Evolutionary conservation across 1,140 invertebrate genomes (phyloP).

Genomic region (Microplitis mediator): DNA sequence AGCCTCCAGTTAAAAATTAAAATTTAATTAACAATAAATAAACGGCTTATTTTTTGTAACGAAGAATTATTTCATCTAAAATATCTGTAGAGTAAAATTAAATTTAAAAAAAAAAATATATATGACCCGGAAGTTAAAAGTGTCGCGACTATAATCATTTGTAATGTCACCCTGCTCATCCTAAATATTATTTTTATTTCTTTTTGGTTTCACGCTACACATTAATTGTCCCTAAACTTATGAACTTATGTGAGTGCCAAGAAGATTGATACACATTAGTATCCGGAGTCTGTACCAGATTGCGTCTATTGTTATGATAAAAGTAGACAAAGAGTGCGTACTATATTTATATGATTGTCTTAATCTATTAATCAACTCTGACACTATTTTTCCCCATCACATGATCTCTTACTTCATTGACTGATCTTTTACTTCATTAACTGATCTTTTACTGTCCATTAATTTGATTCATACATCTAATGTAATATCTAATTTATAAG

Average conservation of each 20-base stretch:
- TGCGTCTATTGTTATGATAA: not conserved
- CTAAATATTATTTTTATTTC: constrained; percentile 16
- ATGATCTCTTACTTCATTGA: not conserved
- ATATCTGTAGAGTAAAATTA: too few species aligned
- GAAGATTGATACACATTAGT: constrained; percentile 35
- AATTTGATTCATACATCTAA: too few species aligned
- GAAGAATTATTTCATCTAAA: too few species aligned
- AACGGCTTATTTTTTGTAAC: too few species aligned
- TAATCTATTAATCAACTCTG: not conserved
- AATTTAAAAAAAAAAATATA: too few species aligned
- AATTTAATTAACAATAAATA: too few species aligned
- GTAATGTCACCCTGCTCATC: constrained; percentile 36
- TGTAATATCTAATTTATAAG: too few species aligned
- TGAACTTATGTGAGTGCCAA: constrained; percentile 30
- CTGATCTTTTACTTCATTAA: not conserved
- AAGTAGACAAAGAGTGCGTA: constrained; percentile 22
- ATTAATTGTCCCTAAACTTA: constrained; percentile 52
- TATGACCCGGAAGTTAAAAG: constrained; percentile 6
- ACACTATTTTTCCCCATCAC: not conserved
- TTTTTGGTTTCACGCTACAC: constrained; percentile 11
- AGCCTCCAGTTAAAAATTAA: too few species aligned
- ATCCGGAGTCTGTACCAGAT: constrained; percentile 22
- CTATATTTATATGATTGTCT: not conserved
- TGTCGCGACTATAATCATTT: constrained; percentile 37
- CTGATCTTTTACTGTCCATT: not conserved